Evolutionary conservation across 2,797 vertebrate genomes (phyloP), one percentile per base, ranked within the genome.

Genomic region (Spea hammondii): DNA sequence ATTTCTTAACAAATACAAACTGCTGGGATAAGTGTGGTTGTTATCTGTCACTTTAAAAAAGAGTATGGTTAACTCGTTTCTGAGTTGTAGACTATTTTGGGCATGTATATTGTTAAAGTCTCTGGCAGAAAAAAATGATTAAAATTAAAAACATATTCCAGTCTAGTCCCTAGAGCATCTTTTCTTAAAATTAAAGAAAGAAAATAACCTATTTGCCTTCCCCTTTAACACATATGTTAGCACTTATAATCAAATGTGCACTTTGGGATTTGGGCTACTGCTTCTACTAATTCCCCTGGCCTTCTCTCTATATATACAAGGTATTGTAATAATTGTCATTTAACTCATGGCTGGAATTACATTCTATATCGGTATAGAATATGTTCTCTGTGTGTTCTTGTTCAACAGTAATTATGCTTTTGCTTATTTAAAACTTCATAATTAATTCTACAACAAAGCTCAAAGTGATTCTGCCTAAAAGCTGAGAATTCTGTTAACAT

Each of bases 191-290:
- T 7, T 11, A 62, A 62, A 62, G 7, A 62, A 57, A 62, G 59
- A 62, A 62, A 62, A 62, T 17, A 62, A 6, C 14, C 14, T 17
- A 32, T 17, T 62, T 17, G 44, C 5, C 59, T 6, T 32, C 9
- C 7, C 32, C 11, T 10, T 10, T 44, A 59, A 75, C 32, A 66
- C 74, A 76, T 3, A 76, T 76, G 50, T 53, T 47, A 76, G 57
- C 49, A 76, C 32, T 67, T 76, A 67, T 12, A 75, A 17, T 47
- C 57, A 67, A 67, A 67, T 67, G 12, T 67, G 65, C 46, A 11
- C 65, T 67, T 48, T 67, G 46, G 64, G 51, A 66, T 66, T 44
- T 47, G 51, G 48, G 62, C 73, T 75, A 66, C 74, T 66, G 50
- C 64, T 46, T 65, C 12, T 65, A 8, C 12, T 55, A 44, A 65